phyloP scores from a whole-genome alignment of 2,797 vertebrate species.

The Synaphobranchus kaupii region DNA sequence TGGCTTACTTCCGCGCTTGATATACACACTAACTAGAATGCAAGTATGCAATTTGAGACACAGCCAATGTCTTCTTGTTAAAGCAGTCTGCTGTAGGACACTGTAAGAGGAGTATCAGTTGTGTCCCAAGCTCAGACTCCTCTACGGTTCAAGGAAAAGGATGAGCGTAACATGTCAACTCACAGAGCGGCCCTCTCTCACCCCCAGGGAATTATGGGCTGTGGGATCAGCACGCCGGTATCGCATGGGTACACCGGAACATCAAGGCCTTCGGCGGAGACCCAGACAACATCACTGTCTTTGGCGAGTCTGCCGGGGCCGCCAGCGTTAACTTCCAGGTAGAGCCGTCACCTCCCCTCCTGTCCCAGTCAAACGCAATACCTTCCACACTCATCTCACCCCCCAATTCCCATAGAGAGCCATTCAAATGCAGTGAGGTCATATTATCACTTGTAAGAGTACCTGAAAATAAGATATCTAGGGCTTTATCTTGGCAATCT shows the following conservation, averaged over 20 bases:
- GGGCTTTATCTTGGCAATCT: too few species aligned
- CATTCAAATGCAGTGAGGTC: too few species aligned
- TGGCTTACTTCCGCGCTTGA: too few species aligned
- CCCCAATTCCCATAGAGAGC: too few species aligned
- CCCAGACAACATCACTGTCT: slow-evolving; percentile 87
- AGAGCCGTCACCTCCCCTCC: background rate
- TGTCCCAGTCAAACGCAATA: background rate
- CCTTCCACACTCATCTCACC: too few species aligned
- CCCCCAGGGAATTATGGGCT: slow-evolving; percentile 88
- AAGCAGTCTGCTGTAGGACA: too few species aligned
- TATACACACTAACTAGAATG: too few species aligned
- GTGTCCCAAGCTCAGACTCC: background rate
- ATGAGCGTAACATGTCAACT: background rate
- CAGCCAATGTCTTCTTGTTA: too few species aligned
- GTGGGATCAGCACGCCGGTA: slow-evolving; percentile 93
- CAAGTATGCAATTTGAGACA: too few species aligned
- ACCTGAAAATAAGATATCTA: too few species aligned
- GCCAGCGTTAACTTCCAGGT: slow-evolving; percentile 90
- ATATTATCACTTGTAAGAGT: too few species aligned
- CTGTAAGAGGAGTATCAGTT: background rate
- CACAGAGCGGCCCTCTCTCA: background rate
- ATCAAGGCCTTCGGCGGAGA: slow-evolving; percentile 90
- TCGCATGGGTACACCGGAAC: slow-evolving; percentile 93
- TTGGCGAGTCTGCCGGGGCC: slow-evolving; percentile 90
- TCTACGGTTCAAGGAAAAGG: background rate